These are phyloP conservation scores for Hydra vulgaris DNA, from an alignment of 30 jellyfish, hydroid and myxozoan genomes.

Conservation along the genomic window DNA sequence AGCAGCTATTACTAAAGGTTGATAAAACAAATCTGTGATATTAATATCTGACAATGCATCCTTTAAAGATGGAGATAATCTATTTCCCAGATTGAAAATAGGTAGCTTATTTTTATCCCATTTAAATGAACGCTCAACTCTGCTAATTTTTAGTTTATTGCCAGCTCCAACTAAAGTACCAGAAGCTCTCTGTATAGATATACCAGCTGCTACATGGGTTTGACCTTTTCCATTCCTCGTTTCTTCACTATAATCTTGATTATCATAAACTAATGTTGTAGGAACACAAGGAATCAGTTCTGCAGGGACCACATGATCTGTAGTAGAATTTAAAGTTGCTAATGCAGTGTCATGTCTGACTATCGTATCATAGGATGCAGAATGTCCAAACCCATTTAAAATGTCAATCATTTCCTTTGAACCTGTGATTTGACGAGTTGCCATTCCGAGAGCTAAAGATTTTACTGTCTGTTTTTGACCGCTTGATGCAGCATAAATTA, in stretches of 20 bases:
- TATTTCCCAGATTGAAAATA: conserved; percentile 4
- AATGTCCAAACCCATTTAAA: conserved; percentile 40
- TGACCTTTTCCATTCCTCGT: conserved; percentile 42
- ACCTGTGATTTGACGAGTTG: conserved; percentile 48
- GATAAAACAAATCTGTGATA: conserved; percentile 1
- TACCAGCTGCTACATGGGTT: conserved; percentile 51
- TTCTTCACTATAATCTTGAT: conserved; percentile 45
- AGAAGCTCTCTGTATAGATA: background rate
- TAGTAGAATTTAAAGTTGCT: background rate
- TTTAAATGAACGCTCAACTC: conserved; percentile 5
- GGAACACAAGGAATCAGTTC: conserved; percentile 11
- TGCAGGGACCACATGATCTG: background rate
- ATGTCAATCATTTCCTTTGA: conserved; percentile 23
- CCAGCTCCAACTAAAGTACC: background rate
- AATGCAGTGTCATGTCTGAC: conserved; percentile 34
- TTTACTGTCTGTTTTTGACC: conserved; percentile 45
- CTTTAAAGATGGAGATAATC: conserved; percentile 1
- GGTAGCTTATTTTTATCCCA: background rate
- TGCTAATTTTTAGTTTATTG: background rate
- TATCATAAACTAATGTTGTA: conserved; percentile 33
- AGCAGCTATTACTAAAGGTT: conserved; percentile 11
- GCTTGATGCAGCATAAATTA: conserved; percentile 30
- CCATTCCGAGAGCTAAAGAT: conserved; percentile 39
- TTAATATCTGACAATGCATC: conserved; percentile 13
- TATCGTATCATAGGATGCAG: conserved; percentile 29